Base-by-base conservation (phyloP, 2,888 invertebrate genomes). In the Craniophora ligustri region DNA sequence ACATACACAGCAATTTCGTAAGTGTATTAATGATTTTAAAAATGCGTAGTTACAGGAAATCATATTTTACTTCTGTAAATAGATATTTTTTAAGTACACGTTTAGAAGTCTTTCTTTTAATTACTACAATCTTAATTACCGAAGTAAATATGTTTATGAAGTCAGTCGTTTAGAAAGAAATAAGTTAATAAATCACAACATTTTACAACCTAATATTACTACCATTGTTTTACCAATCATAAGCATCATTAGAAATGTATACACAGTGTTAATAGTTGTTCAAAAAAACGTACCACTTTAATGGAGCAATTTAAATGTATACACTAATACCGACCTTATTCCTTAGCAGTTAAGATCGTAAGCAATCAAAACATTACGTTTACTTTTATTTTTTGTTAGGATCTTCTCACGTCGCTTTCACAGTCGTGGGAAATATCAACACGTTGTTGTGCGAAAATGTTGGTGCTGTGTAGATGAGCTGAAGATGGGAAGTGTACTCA, bases 331-430 rank as follows among this genome's bases (percentile, higher is more conserved):
- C 42, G 26, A 41, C 45, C 57, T 57, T 67, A 62, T 67, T 64
- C 10, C 44, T n/a, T 21, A 44, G 40, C 31, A 2, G 21, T 58
- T 56, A 53, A 50, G 57, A 48, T 39, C 39, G 46, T 61, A 59
- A 56, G 39, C 41, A 7, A 26, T 42, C 54, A 55, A 48, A 67
- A 44, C 38, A 47, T 41, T 55, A 48, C 41, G 26, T 39, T 62
- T 42, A 66, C 48, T 63, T 48, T 54, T 58, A 28, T 42, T 63
- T 70, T 55, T 61, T 64, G 59, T 57, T 53, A 16, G 5, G 16
- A 47, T 41, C 48, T 83, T 86, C 87, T 78, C 86, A 86, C 84
- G 82, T 79, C 76, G 84, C 86, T 87, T 86, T 87, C 84, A 74
- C 76, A 70, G 67, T 75, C 86, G 85, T 87, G 86, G 72, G 86